phyloP scores from a whole-genome alignment of 2,113 vertebrate species.

The Hydropotes inermis region DNA sequence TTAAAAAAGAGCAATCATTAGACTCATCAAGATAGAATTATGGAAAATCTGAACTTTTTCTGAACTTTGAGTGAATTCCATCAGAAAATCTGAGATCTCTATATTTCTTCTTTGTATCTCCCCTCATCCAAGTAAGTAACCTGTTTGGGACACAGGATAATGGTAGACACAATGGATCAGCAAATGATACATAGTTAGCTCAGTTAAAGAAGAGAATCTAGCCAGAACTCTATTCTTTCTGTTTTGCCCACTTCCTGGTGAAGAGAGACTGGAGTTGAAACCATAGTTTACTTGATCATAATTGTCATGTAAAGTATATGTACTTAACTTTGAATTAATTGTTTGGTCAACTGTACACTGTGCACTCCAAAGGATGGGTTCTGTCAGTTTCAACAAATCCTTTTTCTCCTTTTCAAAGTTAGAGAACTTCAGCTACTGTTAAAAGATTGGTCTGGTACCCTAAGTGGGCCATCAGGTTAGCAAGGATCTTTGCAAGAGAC shows the following conservation, averaged over 20 bases:
- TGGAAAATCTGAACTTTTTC: background rate
- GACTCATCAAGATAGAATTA: background rate
- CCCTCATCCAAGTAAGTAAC: background rate
- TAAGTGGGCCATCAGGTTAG: background rate
- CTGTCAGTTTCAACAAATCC: background rate
- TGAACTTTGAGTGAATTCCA: background rate
- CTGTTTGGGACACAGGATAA: background rate
- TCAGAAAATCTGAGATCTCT: background rate
- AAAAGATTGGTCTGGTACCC: background rate
- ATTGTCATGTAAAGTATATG: background rate
- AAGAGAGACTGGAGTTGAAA: background rate
- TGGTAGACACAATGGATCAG: background rate
- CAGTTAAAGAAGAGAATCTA: background rate
- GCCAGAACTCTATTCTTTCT: background rate
- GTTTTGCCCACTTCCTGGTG: background rate
- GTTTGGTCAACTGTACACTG: background rate
- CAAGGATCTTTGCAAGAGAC: background rate
- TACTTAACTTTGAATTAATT: constrained; percentile 29
- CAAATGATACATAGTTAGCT: background rate
- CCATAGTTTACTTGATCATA: background rate
- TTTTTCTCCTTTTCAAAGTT: background rate
- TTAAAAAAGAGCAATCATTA: background rate
- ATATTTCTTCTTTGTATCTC: background rate
- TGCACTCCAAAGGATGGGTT: background rate
- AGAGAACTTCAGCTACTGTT: background rate